These are phyloP conservation scores for Hoplostethus mediterraneus DNA, from an alignment of 2,797 vertebrate genomes.

Conservation along the genomic window DNA sequence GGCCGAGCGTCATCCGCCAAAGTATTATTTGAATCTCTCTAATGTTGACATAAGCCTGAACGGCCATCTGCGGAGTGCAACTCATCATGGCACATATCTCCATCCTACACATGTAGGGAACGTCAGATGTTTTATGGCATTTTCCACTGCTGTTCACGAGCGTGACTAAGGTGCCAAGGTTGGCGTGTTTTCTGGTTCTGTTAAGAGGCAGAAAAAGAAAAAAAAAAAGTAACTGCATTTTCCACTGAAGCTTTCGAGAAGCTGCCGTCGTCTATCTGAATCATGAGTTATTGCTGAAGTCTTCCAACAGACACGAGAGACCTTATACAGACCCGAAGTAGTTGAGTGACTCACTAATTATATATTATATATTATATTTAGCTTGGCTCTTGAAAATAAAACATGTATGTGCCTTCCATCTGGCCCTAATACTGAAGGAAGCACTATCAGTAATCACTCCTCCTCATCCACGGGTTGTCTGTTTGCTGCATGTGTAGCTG, in stretches of 20 bases:
- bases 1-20: slow-evolving; percentile 53
- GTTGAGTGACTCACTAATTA: slow-evolving; percentile 38
- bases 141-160: slow-evolving; percentile 50
- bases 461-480: slow-evolving; percentile 34
- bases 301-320: slow-evolving; percentile 42
- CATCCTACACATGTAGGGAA: slow-evolving; percentile 32
- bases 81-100: slow-evolving; percentile 59
- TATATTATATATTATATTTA: slow-evolving; percentile 5
- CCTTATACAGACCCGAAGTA: slow-evolving; percentile 29
- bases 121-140: slow-evolving; percentile 41
- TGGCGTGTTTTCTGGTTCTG: slow-evolving; percentile 14
- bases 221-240: slow-evolving; percentile 39
- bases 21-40: slow-evolving; percentile 66
- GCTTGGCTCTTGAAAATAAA: slow-evolving; percentile 17
- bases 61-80: slow-evolving; percentile 65
- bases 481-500: slow-evolving; percentile 34
- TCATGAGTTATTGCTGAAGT: slow-evolving; percentile 36
- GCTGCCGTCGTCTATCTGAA: slow-evolving; percentile 43
- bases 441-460: neutral
- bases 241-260: slow-evolving; percentile 40
- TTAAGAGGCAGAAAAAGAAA: slow-evolving; percentile 21
- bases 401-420: slow-evolving; percentile 21
- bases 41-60: slow-evolving; percentile 68
- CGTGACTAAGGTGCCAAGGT: slow-evolving; percentile 35
- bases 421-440: slow-evolving; percentile 1